Base-by-base conservation (phyloP, 1,140 invertebrate genomes). In the Coboldia fuscipes region DNA sequence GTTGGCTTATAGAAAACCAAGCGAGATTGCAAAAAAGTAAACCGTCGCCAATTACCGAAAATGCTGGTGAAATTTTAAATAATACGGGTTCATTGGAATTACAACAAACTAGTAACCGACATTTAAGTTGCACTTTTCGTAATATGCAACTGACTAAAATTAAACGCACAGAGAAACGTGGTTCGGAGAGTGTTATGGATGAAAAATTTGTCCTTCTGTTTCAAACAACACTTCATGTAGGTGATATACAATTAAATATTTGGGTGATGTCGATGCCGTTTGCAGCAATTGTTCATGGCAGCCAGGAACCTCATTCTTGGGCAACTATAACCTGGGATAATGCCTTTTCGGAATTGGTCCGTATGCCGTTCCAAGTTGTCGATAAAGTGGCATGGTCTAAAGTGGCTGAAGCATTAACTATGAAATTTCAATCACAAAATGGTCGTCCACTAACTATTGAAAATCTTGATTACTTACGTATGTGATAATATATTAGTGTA, bases 311-410 rank as follows among this genome's bases (percentile, higher is more conserved):
- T 4, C 84, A 90, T 54, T 85, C 85, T 9, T 82, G 81, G 79
- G 86, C 86, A 1, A 92, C 85, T 0, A 79, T 92, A 2, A 83
- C 85, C 0, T 93, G 88, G 86, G 85, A 93, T 51, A 93, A 93
- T 57, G 83, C 84, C 2, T 92, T 92, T 58, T 78, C 82, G 22
- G 81, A 88, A 41, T 74, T 78, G 17, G 82, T 80, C 0, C 57
- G 85, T 3, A 67, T 75, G 15, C 84, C 84, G 2, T 92, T 90
- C 46, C 66, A 65, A 5, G 82, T 90, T 4, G 84, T 85, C 0
- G 83, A 89, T 34, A 75, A 80, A 60, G 77, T 75, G 10, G 65
- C 68, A 3, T 92, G 85, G 83, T 56, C 56, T n/a, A 67, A 73
- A 40, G 66, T 90, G 8, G 82, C 81, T 0, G 78, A 88, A 41